Percentiles rank a stretch among this genome's conserved stretches.
Conservation (phyloP, 2,888 invertebrate species). For the Endotricha flammealis region DNA sequence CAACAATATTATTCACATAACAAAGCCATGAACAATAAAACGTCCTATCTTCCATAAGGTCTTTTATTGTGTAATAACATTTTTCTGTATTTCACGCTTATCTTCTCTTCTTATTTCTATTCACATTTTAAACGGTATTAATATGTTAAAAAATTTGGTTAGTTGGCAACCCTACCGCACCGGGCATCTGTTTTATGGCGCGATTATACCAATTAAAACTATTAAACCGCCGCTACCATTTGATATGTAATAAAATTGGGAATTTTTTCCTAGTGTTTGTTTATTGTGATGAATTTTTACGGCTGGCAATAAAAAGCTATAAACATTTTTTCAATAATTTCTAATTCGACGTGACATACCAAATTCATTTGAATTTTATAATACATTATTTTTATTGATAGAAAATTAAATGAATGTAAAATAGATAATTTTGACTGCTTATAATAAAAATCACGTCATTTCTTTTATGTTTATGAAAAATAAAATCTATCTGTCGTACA, state of each 20-base stretch:
- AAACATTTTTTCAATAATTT: slow-evolving; percentile 40
- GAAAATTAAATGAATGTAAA: slow-evolving; percentile 1
- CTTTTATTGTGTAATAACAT: too few relatives aligned
- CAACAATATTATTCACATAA: too few relatives aligned
- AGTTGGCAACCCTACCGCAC: slow-evolving; percentile 13
- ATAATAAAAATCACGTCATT: too few relatives aligned
- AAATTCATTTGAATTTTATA: slow-evolving; percentile 18
- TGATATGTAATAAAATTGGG: slow-evolving; percentile 58
- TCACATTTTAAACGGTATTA: too few relatives aligned
- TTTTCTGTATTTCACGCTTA: too few relatives aligned
- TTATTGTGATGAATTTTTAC: slow-evolving; percentile 71
- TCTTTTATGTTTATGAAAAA: too few relatives aligned
- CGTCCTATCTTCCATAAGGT: too few relatives aligned
- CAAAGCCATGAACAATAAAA: too few relatives aligned
- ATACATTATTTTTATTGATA: not conserved
- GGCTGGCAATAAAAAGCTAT: slow-evolving; percentile 40
- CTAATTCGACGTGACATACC: slow-evolving; percentile 12
- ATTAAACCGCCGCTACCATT: slow-evolving; percentile 73
- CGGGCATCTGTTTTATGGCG: slow-evolving; percentile 62
- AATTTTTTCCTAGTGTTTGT: slow-evolving; percentile 60
- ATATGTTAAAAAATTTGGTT: too few relatives aligned
- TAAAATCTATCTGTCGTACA: too few relatives aligned
- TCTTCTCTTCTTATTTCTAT: too few relatives aligned
- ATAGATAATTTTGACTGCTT: slow-evolving; percentile 3
- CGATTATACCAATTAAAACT: slow-evolving; percentile 75